Base-by-base conservation (phyloP, 2,797 vertebrate species). In the Chrysolophus pictus region DNA sequence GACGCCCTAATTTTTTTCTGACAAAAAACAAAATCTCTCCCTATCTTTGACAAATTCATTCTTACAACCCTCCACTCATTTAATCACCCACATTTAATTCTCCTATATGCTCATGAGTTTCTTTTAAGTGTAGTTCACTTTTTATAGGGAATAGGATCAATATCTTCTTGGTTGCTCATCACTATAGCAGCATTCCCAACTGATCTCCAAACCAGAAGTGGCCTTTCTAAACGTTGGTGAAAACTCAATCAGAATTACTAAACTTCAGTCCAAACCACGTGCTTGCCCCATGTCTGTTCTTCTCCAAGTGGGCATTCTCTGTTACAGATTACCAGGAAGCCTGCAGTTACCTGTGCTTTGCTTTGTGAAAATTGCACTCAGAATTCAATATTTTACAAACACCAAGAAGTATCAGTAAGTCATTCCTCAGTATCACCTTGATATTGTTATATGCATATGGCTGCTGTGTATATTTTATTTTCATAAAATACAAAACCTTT, bases 401-500 rank as follows among this genome's bases (percentile, higher is more conserved):
- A 29, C 24, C 15, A 53, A 86, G 22, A 7, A 70, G 4, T 18
- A 63, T 19, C 42, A 84, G 19, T 23, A 84, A 14, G 4, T 67
- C 72, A 49, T 28, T 68, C 44, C 9, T 80, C 4, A 0, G 17
- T 42, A 24, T 63, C 1, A 1, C 67, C 14, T n/a, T 15, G 60
- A 9, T 33, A 35, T 11, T 41, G 13, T 63, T 81, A 39, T 4
- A 9, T 51, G 31, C 19, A 35, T 9, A 2, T 14, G 42, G 35
- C 21, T 69, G 11, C 58, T 64, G 28, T 12, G 42, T 46, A 41
- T 5, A 10, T 46, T 80, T 73, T 65, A 47, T 84, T 88, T 87
- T 74, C 29, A 80, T 75, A 69, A 73, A 91, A 64, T 17, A 84
- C 6, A 47, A 79, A 68, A 12, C 10, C 59, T 88, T 94, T 67